These are phyloP conservation scores for Echinometra lucunter DNA, from an alignment of 53 echinoderm and acorn worm genomes.

Conservation along the genomic window DNA sequence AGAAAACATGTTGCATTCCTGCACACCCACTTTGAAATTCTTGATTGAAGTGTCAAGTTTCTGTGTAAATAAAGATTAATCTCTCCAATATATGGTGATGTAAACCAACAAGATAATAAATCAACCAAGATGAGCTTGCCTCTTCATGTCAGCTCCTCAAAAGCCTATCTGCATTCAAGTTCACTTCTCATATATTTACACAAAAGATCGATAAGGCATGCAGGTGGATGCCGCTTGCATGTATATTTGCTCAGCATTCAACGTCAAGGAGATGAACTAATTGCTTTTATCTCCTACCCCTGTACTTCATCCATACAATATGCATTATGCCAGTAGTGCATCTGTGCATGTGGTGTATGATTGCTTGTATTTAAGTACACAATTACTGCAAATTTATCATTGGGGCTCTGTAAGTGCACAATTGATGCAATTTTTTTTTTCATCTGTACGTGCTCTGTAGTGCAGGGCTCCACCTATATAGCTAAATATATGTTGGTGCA, in stretches of 20 bases:
- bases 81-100: neutral
- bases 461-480: neutral
- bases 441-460: too few relatives aligned
- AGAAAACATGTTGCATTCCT: neutral
- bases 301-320: neutral
- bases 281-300: neutral
- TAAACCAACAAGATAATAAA: slow-evolving; percentile 9
- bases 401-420: too few relatives aligned
- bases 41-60: neutral
- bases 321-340: neutral
- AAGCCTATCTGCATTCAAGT: neutral
- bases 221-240: neutral
- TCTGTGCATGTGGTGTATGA: too few relatives aligned
- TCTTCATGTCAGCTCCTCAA: neutral
- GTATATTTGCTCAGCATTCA: slow-evolving; percentile 8
- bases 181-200: neutral
- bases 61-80: neutral
- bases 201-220: neutral
- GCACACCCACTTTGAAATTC: neutral
- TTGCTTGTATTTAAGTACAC: neutral
- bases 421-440: too few relatives aligned
- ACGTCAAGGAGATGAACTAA: neutral
- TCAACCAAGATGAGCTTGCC: neutral
- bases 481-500: neutral
- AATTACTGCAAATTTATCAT: slow-evolving; percentile 1